Evolutionary conservation across 2,888 invertebrate genomes (phyloP).

Genomic region (Lacanobia wlatinum): DNA sequence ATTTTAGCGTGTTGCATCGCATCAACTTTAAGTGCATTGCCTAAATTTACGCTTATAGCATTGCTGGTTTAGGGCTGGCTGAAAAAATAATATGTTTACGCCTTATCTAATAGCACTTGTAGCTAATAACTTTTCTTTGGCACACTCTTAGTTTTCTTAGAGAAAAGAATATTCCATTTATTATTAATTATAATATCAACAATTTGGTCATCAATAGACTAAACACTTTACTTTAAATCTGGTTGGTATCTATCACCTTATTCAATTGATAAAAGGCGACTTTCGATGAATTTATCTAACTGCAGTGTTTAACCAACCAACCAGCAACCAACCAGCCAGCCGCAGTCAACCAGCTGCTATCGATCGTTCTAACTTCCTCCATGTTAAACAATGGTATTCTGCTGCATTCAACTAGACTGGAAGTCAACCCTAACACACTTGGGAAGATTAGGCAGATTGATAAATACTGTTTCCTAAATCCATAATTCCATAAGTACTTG

Average conservation of each 20-base stretch:
- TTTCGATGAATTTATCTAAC: no score
- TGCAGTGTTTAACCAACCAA: no score
- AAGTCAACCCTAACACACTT: background rate
- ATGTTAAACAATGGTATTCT: background rate
- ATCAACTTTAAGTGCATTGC: slow-evolving; percentile 50
- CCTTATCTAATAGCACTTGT: background rate
- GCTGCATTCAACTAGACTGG: background rate
- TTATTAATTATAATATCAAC: no score
- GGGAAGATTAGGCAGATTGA: background rate
- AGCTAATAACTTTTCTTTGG: background rate
- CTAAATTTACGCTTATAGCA: slow-evolving; percentile 46
- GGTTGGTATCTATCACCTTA: background rate
- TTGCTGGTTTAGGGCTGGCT: slow-evolving; percentile 25
- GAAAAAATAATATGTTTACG: background rate
- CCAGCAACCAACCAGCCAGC: no score
- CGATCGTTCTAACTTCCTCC: no score
- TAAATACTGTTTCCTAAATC: background rate
- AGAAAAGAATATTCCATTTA: no score
- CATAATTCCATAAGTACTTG: no score
- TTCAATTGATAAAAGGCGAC: no score
- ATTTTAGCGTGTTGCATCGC: slow-evolving; percentile 48
- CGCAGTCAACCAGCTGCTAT: background rate
- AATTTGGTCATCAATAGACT: no score
- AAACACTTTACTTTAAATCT: no score
- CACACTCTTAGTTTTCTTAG: no score